A percentile compares a stretch with the other conserved stretches of the same genome.
phyloP scores from a whole-genome alignment of 37 sponge, comb jelly and placozoan species.

The Petrosia ficiformis region DNA sequence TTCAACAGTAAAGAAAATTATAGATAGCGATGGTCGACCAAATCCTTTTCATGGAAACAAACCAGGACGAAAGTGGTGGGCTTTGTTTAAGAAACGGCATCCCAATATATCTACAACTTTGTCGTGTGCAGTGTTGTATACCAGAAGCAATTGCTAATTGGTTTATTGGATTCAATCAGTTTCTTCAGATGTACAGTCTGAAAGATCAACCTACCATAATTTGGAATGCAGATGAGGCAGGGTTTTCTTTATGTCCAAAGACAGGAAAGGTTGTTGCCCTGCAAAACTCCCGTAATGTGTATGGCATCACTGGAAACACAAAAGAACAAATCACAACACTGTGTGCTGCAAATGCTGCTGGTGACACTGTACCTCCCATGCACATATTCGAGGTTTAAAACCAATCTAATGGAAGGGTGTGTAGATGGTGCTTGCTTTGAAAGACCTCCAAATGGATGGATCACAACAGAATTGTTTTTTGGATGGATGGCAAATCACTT shows the following conservation, averaged over 20 bases:
- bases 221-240: conserved; percentile 45
- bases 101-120: not conserved
- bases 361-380: conserved; percentile 33
- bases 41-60: conserved; percentile 17
- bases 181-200: not conserved
- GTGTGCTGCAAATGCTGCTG: conserved; percentile 33
- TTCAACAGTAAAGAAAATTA: conserved; percentile 14
- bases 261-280: conserved; percentile 16
- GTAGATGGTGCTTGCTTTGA: too few relatives aligned
- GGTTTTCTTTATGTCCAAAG: conserved; percentile 27
- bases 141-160: too few relatives aligned
- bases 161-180: too few relatives aligned
- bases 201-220: conserved; percentile 8
- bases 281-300: not conserved
- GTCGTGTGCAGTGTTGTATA: not conserved
- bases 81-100: too few relatives aligned
- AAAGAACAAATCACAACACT: conserved; percentile 46
- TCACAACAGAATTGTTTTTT: conserved; percentile 31
- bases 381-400: conserved; percentile 23
- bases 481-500: conserved; percentile 55
- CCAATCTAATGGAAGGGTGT: too few relatives aligned
- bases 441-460: conserved; percentile 44
- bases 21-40: conserved; percentile 15
- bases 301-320: not conserved
- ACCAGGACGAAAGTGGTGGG: conserved; percentile 41